Conservation (phyloP, 2,888 invertebrate species). For the Erpobdella octoculata region DNA sequence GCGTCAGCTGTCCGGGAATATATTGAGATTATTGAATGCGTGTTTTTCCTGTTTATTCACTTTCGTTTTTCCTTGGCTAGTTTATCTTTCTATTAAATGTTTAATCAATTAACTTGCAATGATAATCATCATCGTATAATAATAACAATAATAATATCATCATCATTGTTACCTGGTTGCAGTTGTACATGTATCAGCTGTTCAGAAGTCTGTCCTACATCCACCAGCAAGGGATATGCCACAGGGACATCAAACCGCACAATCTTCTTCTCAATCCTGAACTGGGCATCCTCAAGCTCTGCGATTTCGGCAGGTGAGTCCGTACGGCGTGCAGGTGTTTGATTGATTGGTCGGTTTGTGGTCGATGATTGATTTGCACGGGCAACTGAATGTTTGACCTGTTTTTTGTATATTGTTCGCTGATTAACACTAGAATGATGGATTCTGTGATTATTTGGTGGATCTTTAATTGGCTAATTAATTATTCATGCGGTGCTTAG, state of each 20-base stretch:
- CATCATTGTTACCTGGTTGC: slow-evolving; percentile 48
- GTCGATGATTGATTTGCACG: neutral
- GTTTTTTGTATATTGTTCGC: too few relatives aligned
- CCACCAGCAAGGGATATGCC: slow-evolving; percentile 95
- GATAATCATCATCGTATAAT: neutral
- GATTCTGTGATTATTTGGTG: too few relatives aligned
- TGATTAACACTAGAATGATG: too few relatives aligned
- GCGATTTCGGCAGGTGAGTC: slow-evolving; percentile 78
- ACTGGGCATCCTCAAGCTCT: slow-evolving; percentile 91
- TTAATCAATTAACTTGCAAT: neutral
- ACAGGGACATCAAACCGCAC: slow-evolving; percentile 99
- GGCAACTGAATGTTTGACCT: neutral
- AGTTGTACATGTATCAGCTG: slow-evolving; percentile 99
- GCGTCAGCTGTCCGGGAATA: too few relatives aligned
- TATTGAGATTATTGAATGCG: too few relatives aligned
- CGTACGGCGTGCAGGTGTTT: neutral
- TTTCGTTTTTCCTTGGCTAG: too few relatives aligned
- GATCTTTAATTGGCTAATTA: too few relatives aligned
- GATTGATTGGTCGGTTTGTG: neutral
- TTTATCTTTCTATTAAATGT: too few relatives aligned
- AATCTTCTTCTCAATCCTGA: slow-evolving; percentile 93
- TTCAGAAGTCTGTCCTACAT: slow-evolving; percentile 98
- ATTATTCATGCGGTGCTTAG: too few relatives aligned
- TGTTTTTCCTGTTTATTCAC: too few relatives aligned
- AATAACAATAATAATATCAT: neutral